Conservation (phyloP, 2,888 invertebrate species). For the Lutraria lutraria region DNA sequence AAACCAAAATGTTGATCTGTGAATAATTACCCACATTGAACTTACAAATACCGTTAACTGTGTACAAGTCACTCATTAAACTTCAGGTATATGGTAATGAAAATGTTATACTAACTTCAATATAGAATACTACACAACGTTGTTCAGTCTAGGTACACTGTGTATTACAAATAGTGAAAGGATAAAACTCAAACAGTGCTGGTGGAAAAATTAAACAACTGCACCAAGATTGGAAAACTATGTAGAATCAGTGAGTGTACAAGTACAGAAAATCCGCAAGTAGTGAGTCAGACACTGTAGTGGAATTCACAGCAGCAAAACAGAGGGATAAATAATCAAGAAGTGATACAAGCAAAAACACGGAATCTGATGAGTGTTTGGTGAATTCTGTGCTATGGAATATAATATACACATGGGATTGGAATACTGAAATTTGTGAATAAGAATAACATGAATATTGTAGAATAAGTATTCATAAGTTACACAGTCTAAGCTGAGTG, state of each 20-base stretch:
- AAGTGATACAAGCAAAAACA: neutral
- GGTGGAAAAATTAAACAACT: neutral
- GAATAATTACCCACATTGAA: neutral
- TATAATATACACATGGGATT: neutral
- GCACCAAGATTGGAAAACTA: neutral
- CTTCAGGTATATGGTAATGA: neutral
- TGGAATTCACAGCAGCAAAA: neutral
- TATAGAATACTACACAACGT: neutral
- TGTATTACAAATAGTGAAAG: neutral
- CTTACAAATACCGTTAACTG: neutral
- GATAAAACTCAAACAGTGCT: neutral
- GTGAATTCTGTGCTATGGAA: neutral
- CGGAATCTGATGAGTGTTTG: neutral
- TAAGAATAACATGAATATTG: neutral
- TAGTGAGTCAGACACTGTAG: constrained; percentile 9
- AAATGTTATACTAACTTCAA: neutral
- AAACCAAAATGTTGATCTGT: constrained; percentile 13
- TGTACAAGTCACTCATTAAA: neutral
- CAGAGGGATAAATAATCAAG: neutral
- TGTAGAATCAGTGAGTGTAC: neutral
- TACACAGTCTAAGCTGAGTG: neutral
- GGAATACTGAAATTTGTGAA: neutral
- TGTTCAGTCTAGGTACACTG: neutral
- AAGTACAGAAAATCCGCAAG: neutral
- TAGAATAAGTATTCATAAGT: neutral